Evolutionary conservation across 2,888 invertebrate genomes (phyloP).

Genomic region (Papilio gigon): DNA sequence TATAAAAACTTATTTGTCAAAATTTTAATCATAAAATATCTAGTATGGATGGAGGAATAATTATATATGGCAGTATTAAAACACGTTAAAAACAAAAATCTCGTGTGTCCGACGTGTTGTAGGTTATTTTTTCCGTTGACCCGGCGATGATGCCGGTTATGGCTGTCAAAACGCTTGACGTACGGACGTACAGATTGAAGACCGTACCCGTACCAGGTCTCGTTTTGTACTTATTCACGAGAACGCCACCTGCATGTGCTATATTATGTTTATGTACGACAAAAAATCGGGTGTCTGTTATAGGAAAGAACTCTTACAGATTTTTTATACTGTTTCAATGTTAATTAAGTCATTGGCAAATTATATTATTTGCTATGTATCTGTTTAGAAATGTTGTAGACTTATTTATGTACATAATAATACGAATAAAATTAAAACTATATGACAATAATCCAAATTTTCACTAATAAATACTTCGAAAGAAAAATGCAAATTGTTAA

Average conservation of each 20-base stretch:
- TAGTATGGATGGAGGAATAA: constrained; percentile 22
- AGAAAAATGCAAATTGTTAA: too few relatives aligned
- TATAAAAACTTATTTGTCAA: not conserved
- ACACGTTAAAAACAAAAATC: constrained; percentile 43
- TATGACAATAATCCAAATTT: too few relatives aligned
- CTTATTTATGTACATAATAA: too few relatives aligned
- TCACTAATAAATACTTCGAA: too few relatives aligned
- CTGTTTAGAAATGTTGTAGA: too few relatives aligned
- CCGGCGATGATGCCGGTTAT: constrained; percentile 77
- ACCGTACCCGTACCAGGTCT: constrained; percentile 68
- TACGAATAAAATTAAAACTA: too few relatives aligned
- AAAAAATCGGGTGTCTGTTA: constrained; percentile 2
- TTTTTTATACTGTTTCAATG: not conserved
- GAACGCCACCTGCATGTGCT: constrained; percentile 69
- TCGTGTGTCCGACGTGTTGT: constrained; percentile 48
- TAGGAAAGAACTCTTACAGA: constrained; percentile 7
- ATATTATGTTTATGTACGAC: constrained; percentile 60
- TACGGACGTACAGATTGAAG: constrained; percentile 79
- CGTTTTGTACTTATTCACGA: constrained; percentile 71
- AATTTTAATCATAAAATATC: constrained; percentile 2
- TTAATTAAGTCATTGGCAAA: not conserved
- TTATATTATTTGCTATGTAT: not conserved
- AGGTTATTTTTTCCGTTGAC: constrained; percentile 60
- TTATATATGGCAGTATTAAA: constrained; percentile 30
- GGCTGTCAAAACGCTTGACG: constrained; percentile 80